phyloP scores from a whole-genome alignment of 2,888 invertebrate genomes.

The Nemapogon koenigi region DNA sequence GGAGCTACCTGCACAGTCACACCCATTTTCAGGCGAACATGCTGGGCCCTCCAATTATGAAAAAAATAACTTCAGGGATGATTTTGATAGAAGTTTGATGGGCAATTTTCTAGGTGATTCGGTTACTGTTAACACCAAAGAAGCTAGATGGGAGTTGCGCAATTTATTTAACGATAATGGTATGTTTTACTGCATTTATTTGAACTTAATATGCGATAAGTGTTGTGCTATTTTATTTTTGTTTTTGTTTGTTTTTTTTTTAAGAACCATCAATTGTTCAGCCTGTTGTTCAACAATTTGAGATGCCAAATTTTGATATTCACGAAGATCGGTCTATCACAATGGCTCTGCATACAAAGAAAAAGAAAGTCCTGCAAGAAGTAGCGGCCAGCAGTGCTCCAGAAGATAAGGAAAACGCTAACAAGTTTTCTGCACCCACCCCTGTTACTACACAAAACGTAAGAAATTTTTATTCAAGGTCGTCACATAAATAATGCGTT shows the following conservation, averaged over 20 bases:
- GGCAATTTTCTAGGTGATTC: conserved; percentile 63
- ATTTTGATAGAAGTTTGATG: conserved; percentile 55
- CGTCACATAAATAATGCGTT: too few species aligned
- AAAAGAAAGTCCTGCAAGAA: conserved; percentile 22
- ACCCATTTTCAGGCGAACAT: conserved; percentile 32
- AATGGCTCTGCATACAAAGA: conserved; percentile 49
- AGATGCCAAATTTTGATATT: conserved; percentile 52
- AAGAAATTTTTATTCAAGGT: too few species aligned
- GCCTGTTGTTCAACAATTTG: conserved; percentile 48
- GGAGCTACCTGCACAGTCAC: conserved; percentile 22
- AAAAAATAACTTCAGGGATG: conserved; percentile 51
- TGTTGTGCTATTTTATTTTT: too few species aligned
- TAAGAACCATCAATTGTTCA: conserved; percentile 51
- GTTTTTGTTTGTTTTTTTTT: conserved; percentile 10
- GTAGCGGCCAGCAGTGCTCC: conserved; percentile 24
- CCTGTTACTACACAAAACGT: conserved; percentile 31
- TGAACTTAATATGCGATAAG: not conserved
- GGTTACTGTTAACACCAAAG: conserved; percentile 73
- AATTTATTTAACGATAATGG: conserved; percentile 66
- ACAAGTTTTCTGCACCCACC: conserved; percentile 31
- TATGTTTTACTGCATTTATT: conserved; percentile 19
- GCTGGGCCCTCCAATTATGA: conserved; percentile 30
- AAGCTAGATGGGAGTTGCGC: conserved; percentile 70
- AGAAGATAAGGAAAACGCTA: conserved; percentile 50
- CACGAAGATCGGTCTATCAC: conserved; percentile 57